Base-by-base conservation (phyloP, 2,888 invertebrate genomes). In the Lacanobia oleracea region DNA sequence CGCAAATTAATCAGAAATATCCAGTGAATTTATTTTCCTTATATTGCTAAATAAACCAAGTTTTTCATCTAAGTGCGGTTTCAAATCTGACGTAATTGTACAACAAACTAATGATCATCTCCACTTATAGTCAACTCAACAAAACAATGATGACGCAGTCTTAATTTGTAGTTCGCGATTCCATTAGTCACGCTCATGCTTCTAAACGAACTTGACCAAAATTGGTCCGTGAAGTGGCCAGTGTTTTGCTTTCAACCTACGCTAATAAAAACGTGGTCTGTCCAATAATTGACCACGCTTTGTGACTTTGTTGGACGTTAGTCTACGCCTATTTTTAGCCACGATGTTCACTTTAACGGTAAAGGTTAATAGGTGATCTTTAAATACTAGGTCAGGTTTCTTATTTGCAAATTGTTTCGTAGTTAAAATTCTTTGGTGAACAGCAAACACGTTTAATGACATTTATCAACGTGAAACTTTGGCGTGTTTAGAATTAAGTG, bases 161-260 rank as follows among this genome's bases (percentile, higher is more conserved):
- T 45, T 73, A 79, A 74, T 81, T 76, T 77, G 79, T 67, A 48
- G 72, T 74, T 70, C 65, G 54, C 65, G 72, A 61, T 76, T 67
- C 27, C 56, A 75, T 86, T 86, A 86, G 77, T 86, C 82, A 79
- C 75, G 71, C 33, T 86, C 82, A 79, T 77, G 71, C 33, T 68
- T 63, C n/a, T 50, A 40, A 74, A 77, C 63, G 56, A 65, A 67
- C 63, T 70, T 77, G 54, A 59, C 80, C 74, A 65, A 80, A 82
- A 74, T 76, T 67, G 77, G 81, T 70, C 40, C 65, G 51, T 40
- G 50, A 48, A 62, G 53, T 66, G 50, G 12, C n/a, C 21, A 37
- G 51, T 45, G 50, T 67, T 73, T 50, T 40, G 40, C 33, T 69
- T 45, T 45, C 64, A 53, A 67, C 84, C 82, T 43, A 85, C 75